Conservation (phyloP, 2,113 vertebrate genomes). For the Mastomys natalensis region DNA sequence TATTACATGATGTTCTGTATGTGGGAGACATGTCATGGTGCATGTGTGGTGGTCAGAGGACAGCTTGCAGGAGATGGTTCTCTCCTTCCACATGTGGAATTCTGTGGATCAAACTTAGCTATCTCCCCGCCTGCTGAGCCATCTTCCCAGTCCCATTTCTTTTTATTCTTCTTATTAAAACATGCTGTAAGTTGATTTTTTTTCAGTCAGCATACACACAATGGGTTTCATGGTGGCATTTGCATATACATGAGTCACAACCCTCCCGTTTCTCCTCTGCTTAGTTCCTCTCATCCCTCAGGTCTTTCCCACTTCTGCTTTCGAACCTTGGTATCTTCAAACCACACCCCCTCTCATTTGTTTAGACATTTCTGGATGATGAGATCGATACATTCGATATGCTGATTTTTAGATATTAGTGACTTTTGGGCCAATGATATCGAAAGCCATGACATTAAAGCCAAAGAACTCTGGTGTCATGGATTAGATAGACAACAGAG, state of each 20-base stretch:
- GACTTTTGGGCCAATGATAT: neutral
- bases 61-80: too few species aligned
- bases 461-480: neutral
- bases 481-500: neutral
- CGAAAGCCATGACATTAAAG: neutral
- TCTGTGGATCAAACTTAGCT: neutral
- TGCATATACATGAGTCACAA: neutral
- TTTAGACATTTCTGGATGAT: neutral
- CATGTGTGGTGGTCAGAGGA: neutral
- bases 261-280: neutral
- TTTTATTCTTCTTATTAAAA: neutral
- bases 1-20: neutral
- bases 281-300: neutral
- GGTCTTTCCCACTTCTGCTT: neutral
- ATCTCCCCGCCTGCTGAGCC: neutral
- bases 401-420: neutral
- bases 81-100: too few species aligned
- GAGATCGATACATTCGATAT: neutral
- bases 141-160: too few species aligned
- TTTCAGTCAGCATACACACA: neutral
- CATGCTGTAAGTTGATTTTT: neutral
- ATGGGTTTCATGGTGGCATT: neutral
- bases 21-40: neutral
- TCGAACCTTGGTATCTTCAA: neutral
- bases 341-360: neutral